Evolutionary conservation across 2,113 vertebrate species (phyloP).

Genomic region (Tonatia bakeri): DNA sequence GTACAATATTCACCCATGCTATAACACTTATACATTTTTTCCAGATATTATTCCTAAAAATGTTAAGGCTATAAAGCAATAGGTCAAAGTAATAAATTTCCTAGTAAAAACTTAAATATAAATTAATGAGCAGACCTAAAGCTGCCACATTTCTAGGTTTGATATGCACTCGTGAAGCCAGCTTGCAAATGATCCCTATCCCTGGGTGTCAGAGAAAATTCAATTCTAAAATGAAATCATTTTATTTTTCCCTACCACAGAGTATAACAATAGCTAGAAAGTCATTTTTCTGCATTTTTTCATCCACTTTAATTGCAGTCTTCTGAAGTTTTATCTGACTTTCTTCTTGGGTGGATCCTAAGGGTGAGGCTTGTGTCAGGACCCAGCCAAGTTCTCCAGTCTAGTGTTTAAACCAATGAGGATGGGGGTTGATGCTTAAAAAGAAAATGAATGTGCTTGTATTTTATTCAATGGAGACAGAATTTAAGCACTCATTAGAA

Average conservation of each 20-base stretch:
- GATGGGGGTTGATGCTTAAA: background rate
- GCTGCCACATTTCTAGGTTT: background rate
- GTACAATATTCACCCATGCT: background rate
- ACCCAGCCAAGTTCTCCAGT: background rate
- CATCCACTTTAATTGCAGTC: background rate
- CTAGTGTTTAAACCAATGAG: background rate
- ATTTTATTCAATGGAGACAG: background rate
- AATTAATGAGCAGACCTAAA: conserved; percentile 45
- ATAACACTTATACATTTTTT: background rate
- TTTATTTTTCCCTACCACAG: background rate
- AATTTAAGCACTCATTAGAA: background rate
- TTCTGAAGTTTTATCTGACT: background rate
- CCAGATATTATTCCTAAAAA: conserved; percentile 42
- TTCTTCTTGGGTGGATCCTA: background rate
- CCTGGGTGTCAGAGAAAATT: conserved; percentile 54
- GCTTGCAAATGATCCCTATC: background rate
- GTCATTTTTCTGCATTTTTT: conserved; percentile 13
- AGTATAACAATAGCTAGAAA: background rate
- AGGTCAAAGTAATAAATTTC: conserved; percentile 36
- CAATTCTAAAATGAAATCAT: conserved; percentile 30
- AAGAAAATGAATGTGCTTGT: background rate
- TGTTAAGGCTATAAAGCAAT: conserved; percentile 43
- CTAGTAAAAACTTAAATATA: conserved; percentile 52
- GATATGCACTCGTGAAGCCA: background rate
- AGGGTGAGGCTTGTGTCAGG: background rate